Evolutionary conservation across 2,888 invertebrate species (phyloP).

Genomic region (Epiblema foenella): DNA sequence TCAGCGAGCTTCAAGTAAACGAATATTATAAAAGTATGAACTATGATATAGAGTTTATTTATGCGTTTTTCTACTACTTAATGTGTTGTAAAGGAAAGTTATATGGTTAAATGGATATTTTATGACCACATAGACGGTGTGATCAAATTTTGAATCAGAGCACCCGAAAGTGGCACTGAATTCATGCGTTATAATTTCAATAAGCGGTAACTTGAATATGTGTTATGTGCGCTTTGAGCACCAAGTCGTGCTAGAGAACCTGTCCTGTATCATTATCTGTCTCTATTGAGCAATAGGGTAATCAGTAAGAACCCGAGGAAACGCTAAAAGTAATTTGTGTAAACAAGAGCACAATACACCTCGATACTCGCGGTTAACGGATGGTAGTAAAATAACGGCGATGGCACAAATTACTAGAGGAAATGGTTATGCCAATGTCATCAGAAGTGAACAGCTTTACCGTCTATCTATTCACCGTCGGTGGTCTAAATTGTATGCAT

Average conservation of each 20-base stretch:
- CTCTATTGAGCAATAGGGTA: neutral
- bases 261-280: neutral
- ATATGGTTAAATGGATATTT: neutral
- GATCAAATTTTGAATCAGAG: too few relatives aligned
- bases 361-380: slow-evolving; percentile 23
- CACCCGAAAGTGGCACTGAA: neutral
- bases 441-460: neutral
- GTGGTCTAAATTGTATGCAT: slow-evolving; percentile 1
- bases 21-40: slow-evolving; percentile 27
- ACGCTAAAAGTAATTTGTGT: neutral
- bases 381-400: slow-evolving; percentile 4
- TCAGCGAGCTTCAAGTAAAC: slow-evolving; percentile 16
- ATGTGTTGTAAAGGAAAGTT: too few relatives aligned
- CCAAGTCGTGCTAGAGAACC: neutral
- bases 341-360: neutral
- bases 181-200: too few relatives aligned
- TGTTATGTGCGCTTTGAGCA: neutral
- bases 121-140: too few relatives aligned
- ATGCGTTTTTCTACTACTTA: too few relatives aligned
- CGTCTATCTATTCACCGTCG: neutral
- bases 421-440: slow-evolving; percentile 12
- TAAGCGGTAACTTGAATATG: neutral
- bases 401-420: slow-evolving; percentile 25
- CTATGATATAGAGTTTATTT: neutral
- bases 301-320: neutral